Base-by-base conservation (phyloP, 2,888 invertebrate species). In the Proisotoma minuta region DNA sequence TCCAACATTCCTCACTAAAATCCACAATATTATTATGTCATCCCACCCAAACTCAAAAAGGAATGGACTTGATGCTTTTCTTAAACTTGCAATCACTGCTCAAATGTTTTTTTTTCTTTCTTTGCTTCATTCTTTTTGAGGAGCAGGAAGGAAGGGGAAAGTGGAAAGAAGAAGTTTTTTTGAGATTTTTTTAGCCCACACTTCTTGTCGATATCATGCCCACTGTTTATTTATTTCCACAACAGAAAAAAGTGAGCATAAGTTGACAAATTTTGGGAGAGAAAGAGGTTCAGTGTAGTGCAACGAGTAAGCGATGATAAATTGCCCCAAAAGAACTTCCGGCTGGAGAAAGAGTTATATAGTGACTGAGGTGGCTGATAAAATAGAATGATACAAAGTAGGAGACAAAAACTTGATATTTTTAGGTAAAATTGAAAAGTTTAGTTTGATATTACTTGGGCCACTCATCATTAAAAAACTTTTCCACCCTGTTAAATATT, bases 321-420 rank as follows among this genome's bases (percentile, higher is more conserved):
- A 43, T 43, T 43, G 43, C 43, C 10, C n/a, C n/a, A n/a, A 43
- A n/a, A 43, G 43, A 43, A 43, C 43, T 43, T 43, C 43, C 43
- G 43, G n/a, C n/a, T n/a, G n/a, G n/a, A n/a, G n/a, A n/a, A n/a
- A n/a, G n/a, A n/a, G n/a, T n/a, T n/a, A n/a, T n/a, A n/a, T n/a
- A n/a, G n/a, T n/a, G n/a, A n/a, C n/a, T n/a, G n/a, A n/a, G n/a
- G n/a, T n/a, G n/a, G n/a, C n/a, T n/a, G n/a, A n/a, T n/a, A n/a
- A n/a, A n/a, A n/a, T n/a, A n/a, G n/a, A n/a, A n/a, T n/a, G n/a
- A n/a, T n/a, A n/a, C n/a, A n/a, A n/a, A n/a, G n/a, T n/a, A n/a
- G n/a, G n/a, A n/a, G n/a, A n/a, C n/a, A 43, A 54, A 54, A 56
- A 56, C 39, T 56, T 56, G 56, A 23, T 56, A 56, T 56, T 56